A percentile compares a stretch with the other conserved stretches of the same genome.
Conservation (phyloP, 2,888 invertebrate genomes). For the Orgyia antiqua region DNA sequence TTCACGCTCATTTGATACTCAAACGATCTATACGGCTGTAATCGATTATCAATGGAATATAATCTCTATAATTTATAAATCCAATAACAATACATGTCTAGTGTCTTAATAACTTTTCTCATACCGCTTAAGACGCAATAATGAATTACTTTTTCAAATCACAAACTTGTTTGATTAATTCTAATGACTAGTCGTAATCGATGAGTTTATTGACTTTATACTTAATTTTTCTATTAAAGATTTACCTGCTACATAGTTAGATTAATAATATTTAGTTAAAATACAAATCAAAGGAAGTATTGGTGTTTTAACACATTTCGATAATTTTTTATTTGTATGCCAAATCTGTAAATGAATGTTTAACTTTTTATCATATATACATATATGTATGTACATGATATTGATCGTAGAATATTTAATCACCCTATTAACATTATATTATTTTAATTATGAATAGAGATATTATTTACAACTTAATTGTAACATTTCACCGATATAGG, state of each 20-base stretch:
- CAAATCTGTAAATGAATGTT: neutral
- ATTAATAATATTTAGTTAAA: conserved; percentile 19
- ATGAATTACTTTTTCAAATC: no score
- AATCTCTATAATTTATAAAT: neutral
- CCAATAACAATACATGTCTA: conserved; percentile 2
- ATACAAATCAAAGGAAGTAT: conserved; percentile 5
- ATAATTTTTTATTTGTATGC: neutral
- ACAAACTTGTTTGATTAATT: conserved; percentile 25
- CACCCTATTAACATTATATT: no score
- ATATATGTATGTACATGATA: no score
- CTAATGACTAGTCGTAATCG: conserved; percentile 19
- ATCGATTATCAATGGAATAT: conserved; percentile 1
- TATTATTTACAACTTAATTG: no score
- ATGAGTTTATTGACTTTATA: conserved; percentile 31
- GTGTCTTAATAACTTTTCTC: conserved; percentile 2
- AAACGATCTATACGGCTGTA: neutral
- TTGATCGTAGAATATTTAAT: no score
- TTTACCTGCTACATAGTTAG: conserved; percentile 20
- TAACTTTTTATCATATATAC: neutral
- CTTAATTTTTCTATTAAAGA: conserved; percentile 20
- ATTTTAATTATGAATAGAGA: no score
- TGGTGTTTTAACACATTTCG: conserved; percentile 3
- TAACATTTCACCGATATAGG: no score
- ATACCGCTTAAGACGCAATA: conserved; percentile 2
- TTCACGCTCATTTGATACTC: neutral